Percentiles rank a stretch among this genome's conserved stretches.
These are phyloP conservation scores for Pogonomyrmex californicus DNA, from an alignment of 1,140 invertebrate species.

Conservation along the genomic window DNA sequence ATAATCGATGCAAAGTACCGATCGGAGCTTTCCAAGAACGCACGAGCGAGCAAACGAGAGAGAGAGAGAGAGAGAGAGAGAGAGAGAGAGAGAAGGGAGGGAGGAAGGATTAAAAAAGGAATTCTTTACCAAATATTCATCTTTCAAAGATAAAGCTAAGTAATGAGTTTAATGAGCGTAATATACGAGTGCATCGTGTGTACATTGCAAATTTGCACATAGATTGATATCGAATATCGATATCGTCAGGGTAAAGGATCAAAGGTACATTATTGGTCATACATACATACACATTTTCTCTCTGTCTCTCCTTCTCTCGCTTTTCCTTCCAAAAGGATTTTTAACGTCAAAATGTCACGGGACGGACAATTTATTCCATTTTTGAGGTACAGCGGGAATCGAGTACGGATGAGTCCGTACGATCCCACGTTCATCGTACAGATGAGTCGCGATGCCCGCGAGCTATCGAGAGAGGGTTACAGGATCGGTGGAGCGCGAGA, in stretches of 20 bases:
- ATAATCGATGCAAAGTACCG: constrained; percentile 70
- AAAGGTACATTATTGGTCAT: background rate
- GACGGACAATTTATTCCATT: background rate
- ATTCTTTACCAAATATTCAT: constrained; percentile 32
- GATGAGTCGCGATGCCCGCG: background rate
- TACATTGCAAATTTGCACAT: background rate
- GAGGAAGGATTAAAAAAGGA: background rate
- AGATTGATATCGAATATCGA: constrained; percentile 2
- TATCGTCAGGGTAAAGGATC: constrained; percentile 27
- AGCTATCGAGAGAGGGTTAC: background rate
- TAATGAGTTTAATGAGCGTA: constrained; percentile 17
- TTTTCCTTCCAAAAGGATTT: background rate
- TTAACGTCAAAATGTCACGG: constrained; percentile 34
- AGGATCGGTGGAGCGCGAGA: background rate
- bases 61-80: background rate
- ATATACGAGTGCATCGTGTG: background rate
- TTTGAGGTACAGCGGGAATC: background rate
- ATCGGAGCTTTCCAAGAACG: constrained; percentile 22
- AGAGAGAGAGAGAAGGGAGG: background rate
- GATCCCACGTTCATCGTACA: background rate
- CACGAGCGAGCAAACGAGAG: background rate
- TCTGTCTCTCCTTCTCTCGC: background rate
- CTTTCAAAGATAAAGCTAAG: constrained; percentile 23
- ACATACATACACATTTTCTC: background rate
- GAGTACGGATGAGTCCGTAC: background rate